Evolutionary conservation across 2,797 vertebrate species (phyloP).

Genomic region (Phoxinus dragarum): DNA sequence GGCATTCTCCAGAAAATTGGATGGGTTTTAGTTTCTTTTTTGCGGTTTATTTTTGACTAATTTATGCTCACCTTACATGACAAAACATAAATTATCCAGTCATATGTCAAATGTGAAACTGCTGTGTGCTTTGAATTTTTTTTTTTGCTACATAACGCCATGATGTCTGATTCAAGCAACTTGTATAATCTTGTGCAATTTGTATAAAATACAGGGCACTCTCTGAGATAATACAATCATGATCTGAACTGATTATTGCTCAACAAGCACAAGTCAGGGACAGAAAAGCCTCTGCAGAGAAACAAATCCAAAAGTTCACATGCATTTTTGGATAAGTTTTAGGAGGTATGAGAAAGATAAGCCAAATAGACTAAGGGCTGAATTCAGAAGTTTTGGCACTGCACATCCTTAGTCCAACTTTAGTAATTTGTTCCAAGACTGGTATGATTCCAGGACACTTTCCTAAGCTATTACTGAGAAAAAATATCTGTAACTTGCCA

Average conservation of each 20-base stretch:
- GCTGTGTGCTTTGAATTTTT: not conserved
- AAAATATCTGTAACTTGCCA: not conserved
- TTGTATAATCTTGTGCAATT: not conserved
- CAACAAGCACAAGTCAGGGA: constrained; percentile 22
- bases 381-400: not conserved
- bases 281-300: not conserved
- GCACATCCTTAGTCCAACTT: not conserved
- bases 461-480: not conserved
- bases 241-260: constrained; percentile 24
- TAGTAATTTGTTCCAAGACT: not conserved
- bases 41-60: not conserved
- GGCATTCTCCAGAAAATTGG: not conserved
- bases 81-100: not conserved
- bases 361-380: not conserved
- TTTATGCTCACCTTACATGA: not conserved
- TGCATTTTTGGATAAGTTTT: constrained; percentile 14
- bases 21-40: not conserved
- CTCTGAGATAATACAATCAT: not conserved
- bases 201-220: not conserved
- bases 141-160: not conserved
- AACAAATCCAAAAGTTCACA: not conserved
- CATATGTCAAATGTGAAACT: not conserved
- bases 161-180: not conserved
- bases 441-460: not conserved
- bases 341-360: not conserved